Evolutionary conservation across 2,113 vertebrate species (phyloP), one percentile per base, ranked within the genome.

Genomic region (Semnornis frantzii): DNA sequence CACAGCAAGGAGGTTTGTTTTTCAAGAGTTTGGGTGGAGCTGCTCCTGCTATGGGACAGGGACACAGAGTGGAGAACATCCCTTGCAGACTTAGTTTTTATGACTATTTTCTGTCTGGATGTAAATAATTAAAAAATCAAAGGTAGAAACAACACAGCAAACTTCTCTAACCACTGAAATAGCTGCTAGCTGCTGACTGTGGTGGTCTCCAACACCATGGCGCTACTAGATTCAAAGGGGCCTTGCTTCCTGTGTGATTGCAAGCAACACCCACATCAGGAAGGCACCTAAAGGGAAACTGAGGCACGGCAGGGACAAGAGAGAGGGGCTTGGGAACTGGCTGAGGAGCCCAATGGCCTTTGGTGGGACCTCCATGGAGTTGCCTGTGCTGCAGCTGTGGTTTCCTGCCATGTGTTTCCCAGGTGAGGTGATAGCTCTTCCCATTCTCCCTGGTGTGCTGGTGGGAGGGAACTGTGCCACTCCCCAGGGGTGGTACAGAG

Each of bases 381-480:
- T 60, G 33, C 31, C 27, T 73, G 64, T 57, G n/a, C 39, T 2
- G 7, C 12, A 66, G 39, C 4, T 72, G n/a, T 72, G 75, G 3
- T 72, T 4, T 85, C 28, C 25, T 18, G 7, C 15, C 3, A 8
- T 3, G 28, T 1, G 0, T 12, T 71, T 33, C 30, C 58, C 39
- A 17, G 55, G 6, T 37, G 59, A 76, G 50, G 8, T 44, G 63
- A 78, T 33, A 33, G 14, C 7, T 84, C 9, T 89, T 28, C 62
- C 14, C 23, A 7, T 58, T 15, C 25, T 92, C 19, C 44, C 10
- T 1, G 2, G 21, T 13, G 39, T 69, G 66, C 42, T 76, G 87
- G 10, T 33, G 11, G 19, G 48, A 34, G 33, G 46, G 2, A 50
- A 2, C 33, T 57, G 55, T 0, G 1, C 31, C 1, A 1, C 6